Conservation (phyloP, 2,888 invertebrate genomes). For the Sinodicranocentrus sp. region DNA sequence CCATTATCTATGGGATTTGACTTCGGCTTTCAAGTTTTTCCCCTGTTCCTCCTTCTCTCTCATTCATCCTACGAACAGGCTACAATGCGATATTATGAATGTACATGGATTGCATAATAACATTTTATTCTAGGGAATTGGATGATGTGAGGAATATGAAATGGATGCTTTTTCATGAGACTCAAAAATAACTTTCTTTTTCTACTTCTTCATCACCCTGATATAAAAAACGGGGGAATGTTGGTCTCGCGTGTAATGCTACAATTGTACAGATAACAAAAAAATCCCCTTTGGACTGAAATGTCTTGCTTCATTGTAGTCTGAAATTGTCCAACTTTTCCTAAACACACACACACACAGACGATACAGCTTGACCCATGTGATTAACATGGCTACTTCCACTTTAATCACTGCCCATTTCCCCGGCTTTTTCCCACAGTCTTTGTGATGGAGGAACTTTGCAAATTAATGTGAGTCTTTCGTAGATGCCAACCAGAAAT, state of each 20-base stretch:
- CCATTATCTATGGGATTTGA: constrained; percentile 68
- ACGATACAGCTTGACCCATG: background rate
- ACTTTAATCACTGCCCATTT: constrained; percentile 5
- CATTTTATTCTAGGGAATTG: constrained; percentile 23
- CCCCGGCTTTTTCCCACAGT: background rate
- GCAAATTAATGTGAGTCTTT: background rate
- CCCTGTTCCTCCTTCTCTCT: constrained; percentile 9
- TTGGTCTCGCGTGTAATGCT: no score
- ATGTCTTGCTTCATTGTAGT: no score
- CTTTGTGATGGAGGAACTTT: background rate
- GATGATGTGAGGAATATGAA: constrained; percentile 58
- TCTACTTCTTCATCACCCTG: background rate
- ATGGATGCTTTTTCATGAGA: constrained; percentile 40
- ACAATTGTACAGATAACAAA: no score
- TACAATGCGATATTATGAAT: constrained; percentile 25
- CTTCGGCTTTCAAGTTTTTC: constrained; percentile 66
- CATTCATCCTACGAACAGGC: background rate
- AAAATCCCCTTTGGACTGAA: no score
- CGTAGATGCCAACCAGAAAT: background rate
- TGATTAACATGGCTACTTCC: constrained; percentile 12
- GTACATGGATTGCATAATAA: constrained; percentile 46
- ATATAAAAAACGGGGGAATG: no score
- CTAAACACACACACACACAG: background rate
- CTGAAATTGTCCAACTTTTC: no score
- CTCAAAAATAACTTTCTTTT: background rate